Percentiles rank a stretch among this genome's conserved stretches.
Conservation (phyloP, 2,888 invertebrate genomes). For the Caenorhabditis parvicauda region DNA sequence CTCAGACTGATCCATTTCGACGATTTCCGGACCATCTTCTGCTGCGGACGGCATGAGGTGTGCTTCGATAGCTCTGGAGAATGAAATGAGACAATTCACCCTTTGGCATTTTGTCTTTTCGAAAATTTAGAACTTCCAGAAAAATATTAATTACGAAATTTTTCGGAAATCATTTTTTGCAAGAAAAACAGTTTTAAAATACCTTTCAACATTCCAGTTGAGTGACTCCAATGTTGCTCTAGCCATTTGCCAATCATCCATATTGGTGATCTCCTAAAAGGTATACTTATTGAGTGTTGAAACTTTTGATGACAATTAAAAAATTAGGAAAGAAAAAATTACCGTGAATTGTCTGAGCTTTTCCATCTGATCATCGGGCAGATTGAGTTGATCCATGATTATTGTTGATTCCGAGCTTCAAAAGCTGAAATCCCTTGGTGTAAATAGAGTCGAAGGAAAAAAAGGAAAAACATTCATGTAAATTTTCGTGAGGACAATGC, state of each 20-base stretch:
- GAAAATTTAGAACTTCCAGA: no score
- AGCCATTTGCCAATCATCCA: slow-evolving; percentile 34
- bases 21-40: slow-evolving; percentile 20
- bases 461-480: no score
- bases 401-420: no score
- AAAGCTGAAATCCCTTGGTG: no score
- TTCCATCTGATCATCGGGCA: slow-evolving; percentile 21
- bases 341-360: slow-evolving; percentile 33
- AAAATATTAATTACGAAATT: no score
- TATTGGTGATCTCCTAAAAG: slow-evolving; percentile 37
- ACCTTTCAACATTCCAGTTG: slow-evolving; percentile 44
- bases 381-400: slow-evolving; percentile 19
- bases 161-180: no score
- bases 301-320: no score
- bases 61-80: slow-evolving; percentile 33
- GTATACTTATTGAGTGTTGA: background rate
- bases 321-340: background rate
- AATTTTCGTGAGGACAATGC: no score
- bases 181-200: no score
- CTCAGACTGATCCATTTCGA: slow-evolving; percentile 8
- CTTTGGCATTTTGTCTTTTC: no score
- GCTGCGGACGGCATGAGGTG: slow-evolving; percentile 21
- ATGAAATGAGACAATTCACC: no score
- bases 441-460: no score
- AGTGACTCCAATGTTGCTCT: slow-evolving; percentile 37